Conservation (phyloP, 2,113 vertebrate species). For the Gasterosteus aculeatus region DNA sequence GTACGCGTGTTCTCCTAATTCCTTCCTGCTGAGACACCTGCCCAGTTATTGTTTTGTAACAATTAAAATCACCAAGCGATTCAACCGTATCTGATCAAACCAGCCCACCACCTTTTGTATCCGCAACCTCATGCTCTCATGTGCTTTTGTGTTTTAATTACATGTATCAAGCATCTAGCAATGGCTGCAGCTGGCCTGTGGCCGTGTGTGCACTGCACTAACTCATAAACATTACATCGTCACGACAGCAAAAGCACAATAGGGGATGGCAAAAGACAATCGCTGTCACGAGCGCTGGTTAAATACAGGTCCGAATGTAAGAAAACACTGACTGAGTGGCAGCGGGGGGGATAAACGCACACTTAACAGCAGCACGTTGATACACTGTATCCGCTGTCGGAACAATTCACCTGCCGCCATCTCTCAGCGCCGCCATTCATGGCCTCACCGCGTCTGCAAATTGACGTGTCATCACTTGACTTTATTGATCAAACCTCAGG, state of each 20-base stretch:
- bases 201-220: constrained; percentile 70
- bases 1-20: constrained; percentile 24
- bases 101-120: constrained; percentile 62
- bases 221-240: constrained; percentile 67
- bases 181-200: constrained; percentile 78
- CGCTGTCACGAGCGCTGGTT: constrained; percentile 64
- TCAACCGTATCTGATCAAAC: constrained; percentile 52
- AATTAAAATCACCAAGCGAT: constrained; percentile 61
- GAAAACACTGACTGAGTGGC: constrained; percentile 54
- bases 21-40: constrained; percentile 71
- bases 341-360: constrained; percentile 54
- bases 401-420: constrained; percentile 89
- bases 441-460: constrained; percentile 49
- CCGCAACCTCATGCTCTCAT: constrained; percentile 52
- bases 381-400: constrained; percentile 79
- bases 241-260: constrained; percentile 71
- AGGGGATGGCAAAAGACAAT: constrained; percentile 57
- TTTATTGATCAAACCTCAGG: constrained; percentile 82
- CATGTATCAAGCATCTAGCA: constrained; percentile 73
- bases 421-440: constrained; percentile 81
- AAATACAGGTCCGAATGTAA: constrained; percentile 64
- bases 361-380: constrained; percentile 75
- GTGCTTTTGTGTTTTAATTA: constrained; percentile 72
- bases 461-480: constrained; percentile 84
- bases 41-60: constrained; percentile 50